Evolutionary conservation across 2,888 invertebrate genomes (phyloP).

Genomic region (Psylliodes chrysocephalus): DNA sequence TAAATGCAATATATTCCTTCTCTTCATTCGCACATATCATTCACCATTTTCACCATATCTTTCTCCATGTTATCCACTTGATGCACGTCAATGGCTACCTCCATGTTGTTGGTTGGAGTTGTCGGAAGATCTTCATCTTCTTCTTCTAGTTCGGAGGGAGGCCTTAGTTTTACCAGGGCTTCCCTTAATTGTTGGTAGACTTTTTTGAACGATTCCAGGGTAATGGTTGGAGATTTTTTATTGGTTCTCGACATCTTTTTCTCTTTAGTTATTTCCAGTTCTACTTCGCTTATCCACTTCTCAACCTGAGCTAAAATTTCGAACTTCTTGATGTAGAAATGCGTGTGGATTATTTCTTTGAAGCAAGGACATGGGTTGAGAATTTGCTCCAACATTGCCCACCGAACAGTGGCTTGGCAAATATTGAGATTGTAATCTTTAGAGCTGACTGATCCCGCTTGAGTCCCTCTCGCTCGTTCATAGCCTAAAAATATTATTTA

Average conservation of each 20-base stretch:
- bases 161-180: constrained; percentile 84
- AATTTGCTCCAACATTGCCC: constrained; percentile 96
- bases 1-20: constrained; percentile 39
- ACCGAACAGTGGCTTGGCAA: constrained; percentile 92
- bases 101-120: constrained; percentile 52
- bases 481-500: constrained; percentile 67
- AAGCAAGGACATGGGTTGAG: constrained; percentile 91
- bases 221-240: constrained; percentile 60
- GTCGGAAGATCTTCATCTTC: constrained; percentile 53
- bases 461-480: constrained; percentile 86
- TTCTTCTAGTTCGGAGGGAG: constrained; percentile 72
- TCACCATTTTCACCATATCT: constrained; percentile 82
- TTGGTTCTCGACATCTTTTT: constrained; percentile 71
- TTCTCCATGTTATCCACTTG: constrained; percentile 71
- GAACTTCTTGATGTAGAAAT: constrained; percentile 93
- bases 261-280: constrained; percentile 75
- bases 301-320: constrained; percentile 91
- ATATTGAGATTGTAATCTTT: constrained; percentile 96
- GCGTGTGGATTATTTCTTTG: constrained; percentile 91
- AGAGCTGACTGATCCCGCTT: constrained; percentile 88
- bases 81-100: constrained; percentile 46
- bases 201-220: constrained; percentile 62
- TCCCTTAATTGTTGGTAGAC: constrained; percentile 77
- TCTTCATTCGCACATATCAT: constrained; percentile 66
- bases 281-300: constrained; percentile 89